Base-by-base conservation (phyloP, 2,888 invertebrate species). In the Thyatira batis region DNA sequence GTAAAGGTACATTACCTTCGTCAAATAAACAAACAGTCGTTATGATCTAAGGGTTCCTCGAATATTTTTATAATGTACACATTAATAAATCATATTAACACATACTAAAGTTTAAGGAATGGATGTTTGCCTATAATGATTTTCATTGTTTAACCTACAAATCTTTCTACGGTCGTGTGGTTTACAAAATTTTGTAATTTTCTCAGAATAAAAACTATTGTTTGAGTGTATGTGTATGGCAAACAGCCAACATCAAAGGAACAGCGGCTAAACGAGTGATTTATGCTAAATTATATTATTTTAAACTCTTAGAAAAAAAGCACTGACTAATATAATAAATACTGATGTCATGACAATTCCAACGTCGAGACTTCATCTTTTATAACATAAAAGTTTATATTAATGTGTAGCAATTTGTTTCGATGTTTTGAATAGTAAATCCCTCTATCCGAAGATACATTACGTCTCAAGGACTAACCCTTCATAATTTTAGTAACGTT, bases 401-500 rank as follows among this genome's bases (percentile, higher is more conserved):
- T 17, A 39, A 17, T 17, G 13, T 39, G 17, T 17, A 8, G 5
- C 17, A 13, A 39, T 39, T 39, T 39, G 6, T 39, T 17, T 39
- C 6, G 6, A 23, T 4, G 23, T 23, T 23, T 23, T 23, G 23
- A 39, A 39, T 13, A 39, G 17, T 17, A n/a, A 39, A 39, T 39
- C 39, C 39, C 17, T 17, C 17, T 13, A 17, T 17, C 39, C 17
- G 17, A 9, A 39, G 17, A 13, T 39, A 39, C 17, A 39, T 48
- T 28, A n/a, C 13, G 20, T 48, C 23, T 48, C 20, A 28, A 48
- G 48, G 48, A 28, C 45, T 13, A 55, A 65, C 63, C 67, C 63
- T 69, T 64, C 66, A 67, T 71, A 70, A 69, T 71, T 73, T 71
- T 17, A 54, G 57, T 63, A 62, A 69, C 63, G 58, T 61, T 61